Base-by-base conservation (phyloP, 2,888 invertebrate species). In the Autographa pulchrina region DNA sequence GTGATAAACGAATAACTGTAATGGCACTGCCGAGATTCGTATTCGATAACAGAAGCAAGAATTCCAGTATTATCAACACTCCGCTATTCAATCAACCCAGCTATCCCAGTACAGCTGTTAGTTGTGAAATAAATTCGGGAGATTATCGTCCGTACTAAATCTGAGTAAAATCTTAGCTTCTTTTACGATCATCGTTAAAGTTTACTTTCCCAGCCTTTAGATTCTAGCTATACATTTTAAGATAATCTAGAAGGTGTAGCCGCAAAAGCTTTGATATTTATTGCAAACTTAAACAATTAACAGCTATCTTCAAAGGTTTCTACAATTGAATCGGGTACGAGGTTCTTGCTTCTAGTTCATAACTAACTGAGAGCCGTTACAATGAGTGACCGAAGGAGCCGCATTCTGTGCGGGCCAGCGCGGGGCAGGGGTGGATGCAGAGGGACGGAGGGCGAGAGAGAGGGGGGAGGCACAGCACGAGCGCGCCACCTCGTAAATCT, bases 401-500 rank as follows among this genome's bases (percentile, higher is more conserved):
- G 87, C 89, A 89, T 90, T 84, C 84, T 89, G 85, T 65, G 79
- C 71, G 68, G 85, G 69, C 80, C 75, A 73, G 75, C 52, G 77
- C 75, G 83, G 82, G 82, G 78, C 71, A 72, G 81, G 75, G 74
- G 66, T 81, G 80, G 74, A 78, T 74, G 75, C 76, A 78, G 78
- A 80, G 78, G 75, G 80, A 85, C 71, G 81, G 86, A 82, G 81
- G 82, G 78, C 70, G 70, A 80, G 74, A 68, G 65, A 78, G 80
- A 73, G 81, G 87, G 89, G 89, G 85, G 86, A 88, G 84, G 84
- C 86, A 71, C 77, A 83, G 90, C 90, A 93, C 91, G 91, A 91
- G 88, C 89, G 89, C 87, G 90, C 91, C 91, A 92, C 91, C 89
- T 92, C 92, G 88, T 93, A 92, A 93, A 93, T 92, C 90, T 90